Evolutionary conservation across 2,888 invertebrate genomes (phyloP).

Genomic region (Acrocyrtus sp.): DNA sequence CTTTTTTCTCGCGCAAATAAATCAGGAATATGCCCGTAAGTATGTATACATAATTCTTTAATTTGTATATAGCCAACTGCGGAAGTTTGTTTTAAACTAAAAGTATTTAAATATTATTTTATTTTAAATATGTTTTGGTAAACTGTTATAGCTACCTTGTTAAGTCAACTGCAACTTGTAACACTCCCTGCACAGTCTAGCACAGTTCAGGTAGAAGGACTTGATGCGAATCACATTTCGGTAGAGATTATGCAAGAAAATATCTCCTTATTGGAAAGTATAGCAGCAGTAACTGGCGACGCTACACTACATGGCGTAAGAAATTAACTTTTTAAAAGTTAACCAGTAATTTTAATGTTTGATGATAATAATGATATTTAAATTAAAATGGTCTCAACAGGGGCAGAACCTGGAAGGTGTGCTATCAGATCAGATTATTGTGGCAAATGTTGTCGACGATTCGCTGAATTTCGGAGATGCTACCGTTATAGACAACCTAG

Average conservation of each 20-base stretch:
- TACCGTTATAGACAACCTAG: slow-evolving; percentile 50
- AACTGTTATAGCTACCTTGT: slow-evolving; percentile 44
- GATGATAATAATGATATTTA: background rate
- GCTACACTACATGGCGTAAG: slow-evolving; percentile 52
- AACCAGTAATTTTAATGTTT: too few relatives aligned
- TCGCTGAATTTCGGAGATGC: slow-evolving; percentile 56
- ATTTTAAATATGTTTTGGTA: too few relatives aligned
- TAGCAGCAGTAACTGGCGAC: slow-evolving; percentile 58
- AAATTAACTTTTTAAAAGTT: background rate
- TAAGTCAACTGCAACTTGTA: slow-evolving; percentile 58
- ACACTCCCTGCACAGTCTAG: slow-evolving; percentile 40
- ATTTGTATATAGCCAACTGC: background rate
- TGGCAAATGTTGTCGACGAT: slow-evolving; percentile 60
- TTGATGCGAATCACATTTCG: slow-evolving; percentile 57
- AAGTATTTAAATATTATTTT: too few relatives aligned
- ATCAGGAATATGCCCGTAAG: slow-evolving; percentile 46
- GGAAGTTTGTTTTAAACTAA: too few relatives aligned
- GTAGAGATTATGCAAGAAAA: slow-evolving; percentile 62
- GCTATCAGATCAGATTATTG: slow-evolving; percentile 61
- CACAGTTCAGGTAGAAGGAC: slow-evolving; percentile 41
- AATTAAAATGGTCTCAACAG: slow-evolving; percentile 41
- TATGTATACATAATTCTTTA: background rate
- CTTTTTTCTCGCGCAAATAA: slow-evolving; percentile 66
- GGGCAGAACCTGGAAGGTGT: slow-evolving; percentile 62
- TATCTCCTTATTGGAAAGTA: slow-evolving; percentile 61